phyloP scores from a whole-genome alignment of 2,797 vertebrate species.

The Chloroceryle inda region DNA sequence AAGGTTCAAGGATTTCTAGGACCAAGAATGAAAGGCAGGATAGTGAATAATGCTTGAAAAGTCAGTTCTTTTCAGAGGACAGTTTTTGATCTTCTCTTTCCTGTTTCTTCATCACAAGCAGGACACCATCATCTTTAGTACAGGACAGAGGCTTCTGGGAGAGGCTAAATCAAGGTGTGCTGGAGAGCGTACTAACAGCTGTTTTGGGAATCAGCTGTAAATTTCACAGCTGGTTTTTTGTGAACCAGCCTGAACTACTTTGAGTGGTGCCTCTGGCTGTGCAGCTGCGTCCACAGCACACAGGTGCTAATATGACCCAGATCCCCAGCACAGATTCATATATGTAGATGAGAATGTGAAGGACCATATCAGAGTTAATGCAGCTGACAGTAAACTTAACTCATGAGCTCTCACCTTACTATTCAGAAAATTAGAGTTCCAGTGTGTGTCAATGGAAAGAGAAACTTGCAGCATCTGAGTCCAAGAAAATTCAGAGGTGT shows the following conservation, averaged over 20 bases:
- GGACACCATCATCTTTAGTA: neutral
- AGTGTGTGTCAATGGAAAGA: neutral
- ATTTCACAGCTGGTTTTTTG: slow-evolving; percentile 35
- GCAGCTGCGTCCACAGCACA: neutral
- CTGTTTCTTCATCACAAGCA: neutral
- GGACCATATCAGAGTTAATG: neutral
- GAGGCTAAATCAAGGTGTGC: neutral
- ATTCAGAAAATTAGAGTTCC: neutral
- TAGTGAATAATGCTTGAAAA: neutral
- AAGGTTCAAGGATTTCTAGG: neutral
- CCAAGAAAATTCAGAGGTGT: neutral
- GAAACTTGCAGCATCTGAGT: neutral
- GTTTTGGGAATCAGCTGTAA: neutral
- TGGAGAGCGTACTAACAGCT: neutral
- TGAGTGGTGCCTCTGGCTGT: neutral
- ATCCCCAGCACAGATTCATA: neutral
- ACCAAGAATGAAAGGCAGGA: neutral
- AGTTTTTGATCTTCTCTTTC: neutral
- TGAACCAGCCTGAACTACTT: neutral
- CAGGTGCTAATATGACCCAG: neutral
- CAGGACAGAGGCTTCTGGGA: neutral
- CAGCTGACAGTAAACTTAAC: neutral
- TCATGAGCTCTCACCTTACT: neutral
- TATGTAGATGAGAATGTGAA: neutral
- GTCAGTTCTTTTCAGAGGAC: neutral